These are phyloP conservation scores for Drosophila borborema DNA, from an alignment of 2,888 invertebrate genomes.

Conservation along the genomic window DNA sequence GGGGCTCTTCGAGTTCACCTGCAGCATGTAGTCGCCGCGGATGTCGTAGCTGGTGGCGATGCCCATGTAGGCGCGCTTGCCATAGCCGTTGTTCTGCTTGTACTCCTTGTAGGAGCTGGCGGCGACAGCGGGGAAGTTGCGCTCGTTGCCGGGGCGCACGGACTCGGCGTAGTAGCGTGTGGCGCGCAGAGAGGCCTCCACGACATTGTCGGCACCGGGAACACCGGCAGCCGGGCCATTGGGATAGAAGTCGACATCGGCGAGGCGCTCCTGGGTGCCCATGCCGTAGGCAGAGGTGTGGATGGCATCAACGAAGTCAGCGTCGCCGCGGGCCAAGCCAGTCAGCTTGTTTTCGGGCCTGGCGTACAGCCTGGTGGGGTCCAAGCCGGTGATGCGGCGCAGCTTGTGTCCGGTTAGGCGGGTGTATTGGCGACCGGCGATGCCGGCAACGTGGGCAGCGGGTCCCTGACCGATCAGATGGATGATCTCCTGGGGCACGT, in stretches of 20 bases:
- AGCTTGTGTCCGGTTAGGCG: constrained; percentile 79
- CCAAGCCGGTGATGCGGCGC: constrained; percentile 84
- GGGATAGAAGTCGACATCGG: constrained; percentile 84
- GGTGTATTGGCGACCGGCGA: constrained; percentile 79
- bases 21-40: constrained; percentile 82
- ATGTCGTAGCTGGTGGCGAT: constrained; percentile 71
- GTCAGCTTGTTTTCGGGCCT: constrained; percentile 64
- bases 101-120: constrained; percentile 81
- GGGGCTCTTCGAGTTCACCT: constrained; percentile 82
- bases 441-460: constrained; percentile 83
- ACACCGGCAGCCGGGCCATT: constrained; percentile 76
- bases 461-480: constrained; percentile 82
- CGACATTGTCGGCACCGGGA: constrained; percentile 80
- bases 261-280: constrained; percentile 73
- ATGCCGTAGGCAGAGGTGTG: constrained; percentile 82
- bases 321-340: constrained; percentile 83
- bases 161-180: constrained; percentile 83
- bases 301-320: constrained; percentile 84
- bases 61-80: constrained; percentile 83
- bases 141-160: constrained; percentile 82
- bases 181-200: constrained; percentile 82
- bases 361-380: constrained; percentile 77
- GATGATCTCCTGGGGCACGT: constrained; percentile 77
- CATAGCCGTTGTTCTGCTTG: constrained; percentile 79
- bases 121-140: constrained; percentile 82